Evolutionary conservation across 1,140 invertebrate species (phyloP).

Genomic region (Gryllus bimaculatus): DNA sequence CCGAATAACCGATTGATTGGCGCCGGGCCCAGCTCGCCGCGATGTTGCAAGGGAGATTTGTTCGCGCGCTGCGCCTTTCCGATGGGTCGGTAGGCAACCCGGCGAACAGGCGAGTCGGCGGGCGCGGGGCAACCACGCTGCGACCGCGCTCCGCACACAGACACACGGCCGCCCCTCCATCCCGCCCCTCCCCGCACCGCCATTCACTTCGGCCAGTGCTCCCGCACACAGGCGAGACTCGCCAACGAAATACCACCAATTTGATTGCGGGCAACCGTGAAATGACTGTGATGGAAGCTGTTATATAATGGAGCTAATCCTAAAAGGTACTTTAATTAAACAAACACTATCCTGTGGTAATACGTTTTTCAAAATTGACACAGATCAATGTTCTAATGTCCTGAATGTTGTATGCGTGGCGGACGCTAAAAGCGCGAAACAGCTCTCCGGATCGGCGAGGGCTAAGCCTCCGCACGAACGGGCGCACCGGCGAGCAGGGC

Average conservation of each 20-base stretch:
- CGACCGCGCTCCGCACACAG: not conserved
- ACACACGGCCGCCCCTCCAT: not conserved
- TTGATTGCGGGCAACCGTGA: not conserved
- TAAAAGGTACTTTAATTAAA: conserved; percentile 6
- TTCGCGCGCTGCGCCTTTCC: too few relatives aligned
- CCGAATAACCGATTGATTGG: too few relatives aligned
- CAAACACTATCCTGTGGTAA: conserved; percentile 1
- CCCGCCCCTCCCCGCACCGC: too few relatives aligned
- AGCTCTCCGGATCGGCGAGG: not conserved
- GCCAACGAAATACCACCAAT: not conserved
- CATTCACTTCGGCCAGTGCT: not conserved
- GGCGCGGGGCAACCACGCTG: too few relatives aligned
- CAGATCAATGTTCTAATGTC: conserved; percentile 4
- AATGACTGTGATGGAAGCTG: conserved; percentile 3
- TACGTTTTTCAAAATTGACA: conserved; percentile 5
- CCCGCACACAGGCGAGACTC: not conserved
- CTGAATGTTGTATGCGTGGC: not conserved
- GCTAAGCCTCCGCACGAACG: not conserved
- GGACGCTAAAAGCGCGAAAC: not conserved
- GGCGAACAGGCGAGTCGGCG: too few relatives aligned
- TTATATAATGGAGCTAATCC: conserved; percentile 5
- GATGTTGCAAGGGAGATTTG: too few relatives aligned
- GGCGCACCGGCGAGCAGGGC: too few relatives aligned
- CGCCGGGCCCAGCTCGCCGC: too few relatives aligned
- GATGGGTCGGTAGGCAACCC: too few relatives aligned